Percentiles rank a stretch among this genome's conserved stretches.
phyloP scores from a whole-genome alignment of 2,888 invertebrate species.

The Phalera bucephala region DNA sequence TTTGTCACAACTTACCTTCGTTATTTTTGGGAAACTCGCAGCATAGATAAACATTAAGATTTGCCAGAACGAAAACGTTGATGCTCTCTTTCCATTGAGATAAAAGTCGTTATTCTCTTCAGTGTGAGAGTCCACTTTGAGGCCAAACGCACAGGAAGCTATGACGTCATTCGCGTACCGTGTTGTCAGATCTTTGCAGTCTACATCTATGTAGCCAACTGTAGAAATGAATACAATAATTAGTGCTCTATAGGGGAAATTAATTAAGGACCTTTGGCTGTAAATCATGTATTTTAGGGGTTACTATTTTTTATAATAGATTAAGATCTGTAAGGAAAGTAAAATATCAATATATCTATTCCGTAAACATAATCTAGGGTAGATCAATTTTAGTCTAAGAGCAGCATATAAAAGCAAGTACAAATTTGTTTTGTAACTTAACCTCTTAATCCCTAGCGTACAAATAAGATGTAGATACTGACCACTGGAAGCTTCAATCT shows the following conservation, averaged over 20 bases:
- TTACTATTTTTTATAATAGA: too few species aligned
- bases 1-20: background rate
- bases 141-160: constrained; percentile 67
- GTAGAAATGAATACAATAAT: background rate
- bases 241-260: too few species aligned
- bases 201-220: constrained; percentile 34
- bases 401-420: too few species aligned
- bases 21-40: constrained; percentile 10
- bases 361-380: too few species aligned
- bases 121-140: constrained; percentile 73
- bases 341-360: too few species aligned
- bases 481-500: constrained; percentile 22
- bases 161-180: constrained; percentile 71
- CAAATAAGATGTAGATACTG: too few species aligned
- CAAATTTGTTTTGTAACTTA: too few species aligned
- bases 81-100: constrained; percentile 62
- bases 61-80: constrained; percentile 23
- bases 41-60: constrained; percentile 8
- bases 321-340: too few species aligned
- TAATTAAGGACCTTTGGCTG: too few species aligned
- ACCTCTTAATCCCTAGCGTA: too few species aligned
- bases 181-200: constrained; percentile 57
- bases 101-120: constrained; percentile 77
- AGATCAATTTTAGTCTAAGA: too few species aligned
- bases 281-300: too few species aligned